Base-by-base conservation (phyloP, 2,797 vertebrate genomes). In the Gallirallus australis region DNA sequence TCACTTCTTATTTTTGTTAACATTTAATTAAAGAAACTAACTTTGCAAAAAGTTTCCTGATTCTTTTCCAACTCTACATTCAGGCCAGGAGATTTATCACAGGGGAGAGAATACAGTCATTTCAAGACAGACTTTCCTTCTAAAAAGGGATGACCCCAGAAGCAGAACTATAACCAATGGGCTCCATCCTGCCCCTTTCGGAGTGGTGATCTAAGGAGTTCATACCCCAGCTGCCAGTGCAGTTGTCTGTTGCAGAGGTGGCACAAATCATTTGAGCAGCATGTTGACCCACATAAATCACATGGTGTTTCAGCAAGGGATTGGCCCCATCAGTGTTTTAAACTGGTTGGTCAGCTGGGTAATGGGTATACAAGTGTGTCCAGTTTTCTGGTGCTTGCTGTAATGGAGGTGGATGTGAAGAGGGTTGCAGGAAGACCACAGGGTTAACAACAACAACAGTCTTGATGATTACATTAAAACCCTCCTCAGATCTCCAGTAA, bases 21-120 rank as follows among this genome's bases (percentile, higher is more conserved):
- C 35, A 53, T 31, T 85, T 91, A 85, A 87, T 86, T 93, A 91
- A 86, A 87, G 68, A 85, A 88, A 63, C 20, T 45, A 60, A 65
- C 28, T 72, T 53, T 12, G 66, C 30, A 48, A 30, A 83, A 86
- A 68, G 33, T 59, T 92, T 31, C 56, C 18, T 24, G 23, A 37
- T 64, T 18, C 47, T 57, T 85, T 69, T 33, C 37, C 25, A 56
- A 42, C 31, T 93, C 53, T 47, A 57, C 31, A 52, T 82, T 73
- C 30, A 65, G 45, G 50, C 59, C 40, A 66, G 63, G 40, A 69
- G 56, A 54, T 73, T 69, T 85, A 53, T 82, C 69, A 31, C 33
- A 28, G 3, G n/a, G 30, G 21, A 70, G 35, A 81, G 20, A 53
- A 31, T 65, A n/a, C 20, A 28, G 31, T 27, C 14, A 17, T 35